Evolutionary conservation across 2,113 vertebrate genomes (phyloP), one percentile per base, ranked within the genome.

Genomic region (Orcinus orca): DNA sequence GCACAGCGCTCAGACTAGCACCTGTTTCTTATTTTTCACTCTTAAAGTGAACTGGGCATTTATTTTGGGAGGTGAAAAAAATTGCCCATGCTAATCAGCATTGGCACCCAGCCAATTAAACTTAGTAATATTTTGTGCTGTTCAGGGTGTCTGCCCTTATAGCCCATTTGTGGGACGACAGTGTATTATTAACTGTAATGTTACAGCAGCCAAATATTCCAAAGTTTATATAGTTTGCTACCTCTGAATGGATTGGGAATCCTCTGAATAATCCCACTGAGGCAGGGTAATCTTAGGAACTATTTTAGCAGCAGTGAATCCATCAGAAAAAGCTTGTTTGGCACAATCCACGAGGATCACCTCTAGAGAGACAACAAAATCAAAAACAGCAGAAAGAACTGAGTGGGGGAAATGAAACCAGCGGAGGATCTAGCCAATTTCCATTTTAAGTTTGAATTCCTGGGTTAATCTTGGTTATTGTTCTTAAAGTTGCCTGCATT

Each of bases 321-420:
- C 81, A 47, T 82, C 76, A 93, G 73, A 94, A 87, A n/a, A 93
- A 84, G 15, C 62, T 71, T 76, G 62, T 68, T 96, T 89, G 65
- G 41, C 31, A 76, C 71, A 2, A 44, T 85, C 26, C 21, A 15
- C 58, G 70, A 17, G 55, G 60, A 95, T 86, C 8, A 15, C 10
- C 15, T 65, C 60, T 44, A 84, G 33, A 80, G 36, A 70, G 67
- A 41, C 60, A 79, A 92, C 18, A 63, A 84, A 96, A 60, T 77
- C 21, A 82, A 86, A 93, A 44, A 47, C 3, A 81, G 36, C 33
- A 82, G 80, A 73, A 90, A 74, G 47, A 83, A 65, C 13, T 10
- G 63, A 84, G 41, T 44, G 44, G 50, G 65, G 89, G 38, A 65
- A 94, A 47, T 50, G 31, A 96, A 95, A 77, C 58, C 58, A 20